phyloP scores from a whole-genome alignment of 2,888 invertebrate genomes.

The Pammene fasciana region DNA sequence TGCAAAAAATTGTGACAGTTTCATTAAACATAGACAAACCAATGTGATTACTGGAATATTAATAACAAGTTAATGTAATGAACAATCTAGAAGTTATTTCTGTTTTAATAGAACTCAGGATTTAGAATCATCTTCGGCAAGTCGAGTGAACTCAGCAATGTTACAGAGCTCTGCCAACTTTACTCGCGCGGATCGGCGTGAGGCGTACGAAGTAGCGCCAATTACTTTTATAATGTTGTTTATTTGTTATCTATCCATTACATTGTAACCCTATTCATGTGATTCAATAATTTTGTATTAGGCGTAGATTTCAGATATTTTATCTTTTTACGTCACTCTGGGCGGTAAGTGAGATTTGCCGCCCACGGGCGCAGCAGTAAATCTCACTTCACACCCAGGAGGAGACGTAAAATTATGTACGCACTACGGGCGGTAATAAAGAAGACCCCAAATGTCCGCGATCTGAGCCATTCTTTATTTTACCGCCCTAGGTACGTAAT shows the following conservation, averaged over 20 bases:
- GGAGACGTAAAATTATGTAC: too few species aligned
- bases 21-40: too few species aligned
- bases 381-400: too few species aligned
- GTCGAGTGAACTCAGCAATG: conserved; percentile 63
- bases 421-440: too few species aligned
- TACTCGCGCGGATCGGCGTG: conserved; percentile 53
- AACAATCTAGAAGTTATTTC: conserved; percentile 55
- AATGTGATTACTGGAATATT: background rate
- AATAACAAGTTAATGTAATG: background rate
- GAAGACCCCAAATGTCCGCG: too few species aligned
- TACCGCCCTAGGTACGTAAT: too few species aligned
- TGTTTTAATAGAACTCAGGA: conserved; percentile 59
- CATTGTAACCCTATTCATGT: background rate
- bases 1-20: too few species aligned
- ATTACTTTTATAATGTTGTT: conserved; percentile 50
- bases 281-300: background rate
- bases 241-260: conserved; percentile 11
- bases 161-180: conserved; percentile 70
- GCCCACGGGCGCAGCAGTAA: too few species aligned
- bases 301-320: background rate
- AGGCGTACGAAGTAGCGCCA: conserved; percentile 53
- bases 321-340: too few species aligned
- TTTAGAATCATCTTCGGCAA: conserved; percentile 51
- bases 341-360: too few species aligned
- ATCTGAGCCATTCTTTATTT: too few species aligned